Evolutionary conservation across 2,888 invertebrate species (phyloP), one percentile per base, ranked within the genome.

Genomic region (Nomada lathburiana): DNA sequence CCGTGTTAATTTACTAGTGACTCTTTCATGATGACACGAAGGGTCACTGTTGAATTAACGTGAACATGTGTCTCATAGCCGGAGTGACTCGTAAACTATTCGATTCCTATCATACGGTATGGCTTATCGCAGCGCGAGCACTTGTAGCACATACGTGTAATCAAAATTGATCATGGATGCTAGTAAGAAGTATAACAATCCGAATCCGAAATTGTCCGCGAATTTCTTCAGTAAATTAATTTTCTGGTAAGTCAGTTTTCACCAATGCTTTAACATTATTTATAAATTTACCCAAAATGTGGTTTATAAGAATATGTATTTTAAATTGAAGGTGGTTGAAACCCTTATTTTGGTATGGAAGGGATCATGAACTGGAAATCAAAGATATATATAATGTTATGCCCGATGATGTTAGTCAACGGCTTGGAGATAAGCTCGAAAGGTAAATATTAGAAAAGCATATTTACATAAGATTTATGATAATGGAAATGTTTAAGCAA

Each of bases 331-430:
- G 97, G 94, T 97, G 97, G 97, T 94, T 96, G 72, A 95, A 96
- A 85, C 95, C 95, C 52, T 94, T 96, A 81, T 96, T 96, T 89
- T 95, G 94, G 90, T 95, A 95, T 91, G 97, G 97, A 63, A 95
- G 94, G 89, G 95, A 95, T 86, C 94, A 95, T 82, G 96, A 96
- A 78, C 94, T 97, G 73, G 95, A 96, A 80, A 90, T 95, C 16
- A 95, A 96, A 87, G 96, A 97, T 90, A 93, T 97, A 36, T 96
- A 96, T 94, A 95, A 95, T 90, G 95, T 96, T 11, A 94, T 96
- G 23, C 94, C 94, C 1, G 94, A 94, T 23, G 97, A 97, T 92
- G 94, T 94, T 63, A 97, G 97, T 0, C 95, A 96, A 78, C 93
- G 94, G n/a, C 94, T 97, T 18, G 96, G 96, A 11, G 95, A 97